These are phyloP conservation scores for Ambastaia sidthimunki DNA, from an alignment of 2,797 vertebrate genomes.

Conservation along the genomic window DNA sequence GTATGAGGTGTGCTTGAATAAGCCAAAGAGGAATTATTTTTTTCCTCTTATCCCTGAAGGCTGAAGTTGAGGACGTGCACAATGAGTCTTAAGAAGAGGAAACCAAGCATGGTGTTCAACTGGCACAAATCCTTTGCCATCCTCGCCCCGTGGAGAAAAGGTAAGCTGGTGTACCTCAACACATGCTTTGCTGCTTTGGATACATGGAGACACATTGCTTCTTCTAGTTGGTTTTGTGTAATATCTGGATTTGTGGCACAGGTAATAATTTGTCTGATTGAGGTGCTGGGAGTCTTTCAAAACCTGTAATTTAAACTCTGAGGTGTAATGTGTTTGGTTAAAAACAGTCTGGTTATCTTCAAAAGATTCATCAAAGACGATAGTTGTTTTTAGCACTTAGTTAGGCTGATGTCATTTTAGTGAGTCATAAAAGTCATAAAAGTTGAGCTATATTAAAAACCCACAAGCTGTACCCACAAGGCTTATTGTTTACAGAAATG, in stretches of 20 bases:
- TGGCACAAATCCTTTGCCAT: conserved; percentile 83
- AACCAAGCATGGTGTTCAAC: conserved; percentile 75
- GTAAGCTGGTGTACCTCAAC: conserved; percentile 68
- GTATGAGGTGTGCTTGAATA: conserved; percentile 52
- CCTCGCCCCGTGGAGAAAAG: conserved; percentile 81
- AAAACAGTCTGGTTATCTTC: conserved; percentile 13
- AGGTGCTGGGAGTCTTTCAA: conserved; percentile 24
- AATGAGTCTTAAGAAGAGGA: conserved; percentile 75
- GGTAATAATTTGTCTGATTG: conserved; percentile 51
- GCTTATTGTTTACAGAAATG: conserved; percentile 1
- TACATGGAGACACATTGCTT: conserved; percentile 26
- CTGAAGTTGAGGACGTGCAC: conserved; percentile 47
- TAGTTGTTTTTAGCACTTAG: neutral
- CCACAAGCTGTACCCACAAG: conserved; percentile 16
- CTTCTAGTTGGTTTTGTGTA: conserved; percentile 14
- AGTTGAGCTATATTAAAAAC: conserved; percentile 23
- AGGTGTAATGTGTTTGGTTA: conserved; percentile 2
- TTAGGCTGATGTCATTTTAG: conserved; percentile 13
- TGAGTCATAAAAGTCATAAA: neutral
- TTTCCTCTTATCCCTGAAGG: conserved; percentile 35
- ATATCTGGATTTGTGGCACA: conserved; percentile 48
- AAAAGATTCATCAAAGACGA: conserved; percentile 14
- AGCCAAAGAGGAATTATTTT: conserved; percentile 20
- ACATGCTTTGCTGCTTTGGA: neutral
- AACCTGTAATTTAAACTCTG: conserved; percentile 34